A percentile compares a stretch with the other conserved stretches of the same genome.
These are phyloP conservation scores for Caenorhabditis afra DNA, from an alignment of 2,888 invertebrate genomes.

Conservation along the genomic window DNA sequence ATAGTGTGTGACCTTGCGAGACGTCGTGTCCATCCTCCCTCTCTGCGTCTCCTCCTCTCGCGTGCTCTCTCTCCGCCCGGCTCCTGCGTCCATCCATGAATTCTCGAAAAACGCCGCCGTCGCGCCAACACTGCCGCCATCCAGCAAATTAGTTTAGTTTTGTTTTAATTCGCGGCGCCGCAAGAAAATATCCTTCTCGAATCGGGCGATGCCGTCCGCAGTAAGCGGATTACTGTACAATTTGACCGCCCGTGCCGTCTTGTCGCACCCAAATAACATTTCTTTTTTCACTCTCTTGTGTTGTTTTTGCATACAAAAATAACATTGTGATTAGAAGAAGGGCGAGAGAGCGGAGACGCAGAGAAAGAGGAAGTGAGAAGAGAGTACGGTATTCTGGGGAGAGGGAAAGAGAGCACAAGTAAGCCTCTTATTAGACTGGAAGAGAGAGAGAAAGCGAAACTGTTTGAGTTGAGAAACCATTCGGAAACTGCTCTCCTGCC, in stretches of 20 bases:
- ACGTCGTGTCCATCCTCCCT: not conserved
- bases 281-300: slow-evolving; percentile 19
- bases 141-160: slow-evolving; percentile 15
- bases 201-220: slow-evolving; percentile 3
- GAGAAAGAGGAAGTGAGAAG: too few relatives aligned
- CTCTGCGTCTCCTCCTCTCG: not conserved
- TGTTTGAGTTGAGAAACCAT: slow-evolving; percentile 8
- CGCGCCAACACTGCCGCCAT: slow-evolving; percentile 5
- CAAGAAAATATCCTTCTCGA: not conserved
- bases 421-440: slow-evolving; percentile 24
- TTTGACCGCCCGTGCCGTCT: not conserved
- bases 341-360: not conserved
- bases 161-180: not conserved
- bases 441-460: not conserved
- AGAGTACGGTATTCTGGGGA: not conserved
- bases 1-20: slow-evolving; percentile 34
- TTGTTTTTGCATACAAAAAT: slow-evolving; percentile 8
- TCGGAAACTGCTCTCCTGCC: not conserved
- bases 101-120: not conserved
- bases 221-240: slow-evolving; percentile 41
- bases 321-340: not conserved
- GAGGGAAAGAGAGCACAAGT: not conserved
- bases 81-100: not conserved
- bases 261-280: not conserved
- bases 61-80: not conserved